phyloP scores from a whole-genome alignment of 1,140 invertebrate species.

The Lordiphosa collinella region DNA sequence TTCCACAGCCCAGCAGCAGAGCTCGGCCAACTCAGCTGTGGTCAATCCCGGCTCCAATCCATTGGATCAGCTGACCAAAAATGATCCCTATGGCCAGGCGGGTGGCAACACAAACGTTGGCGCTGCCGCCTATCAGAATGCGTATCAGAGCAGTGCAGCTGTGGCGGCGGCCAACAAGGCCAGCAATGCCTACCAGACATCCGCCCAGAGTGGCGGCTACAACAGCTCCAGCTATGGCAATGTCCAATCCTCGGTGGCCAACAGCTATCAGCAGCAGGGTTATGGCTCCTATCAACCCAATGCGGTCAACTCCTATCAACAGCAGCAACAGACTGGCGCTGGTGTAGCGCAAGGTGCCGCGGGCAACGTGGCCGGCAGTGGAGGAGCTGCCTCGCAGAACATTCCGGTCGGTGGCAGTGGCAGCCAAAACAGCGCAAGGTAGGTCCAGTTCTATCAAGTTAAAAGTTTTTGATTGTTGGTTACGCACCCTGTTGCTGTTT shows the following conservation, averaged over 20 bases:
- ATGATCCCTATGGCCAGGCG: conserved; percentile 71
- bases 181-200: conserved; percentile 60
- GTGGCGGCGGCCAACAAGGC: conserved; percentile 40
- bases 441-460: conserved; percentile 8
- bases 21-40: conserved; percentile 27
- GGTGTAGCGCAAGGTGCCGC: conserved; percentile 42
- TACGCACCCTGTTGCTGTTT: conserved; percentile 21
- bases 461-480: not conserved
- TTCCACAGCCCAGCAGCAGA: conserved; percentile 44
- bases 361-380: conserved; percentile 43
- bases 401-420: conserved; percentile 76
- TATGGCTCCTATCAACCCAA: conserved; percentile 75
- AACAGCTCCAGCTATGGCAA: conserved; percentile 69
- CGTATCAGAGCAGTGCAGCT: conserved; percentile 56
- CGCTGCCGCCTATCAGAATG: conserved; percentile 61
- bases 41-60: conserved; percentile 32
- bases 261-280: conserved; percentile 72
- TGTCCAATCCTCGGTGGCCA: conserved; percentile 73
- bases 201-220: conserved; percentile 57
- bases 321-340: conserved; percentile 53
- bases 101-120: conserved; percentile 26
- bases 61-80: conserved; percentile 74
- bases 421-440: conserved; percentile 73
- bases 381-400: conserved; percentile 64
- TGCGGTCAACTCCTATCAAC: conserved; percentile 73